Percentiles rank a stretch among this genome's conserved stretches.
phyloP scores from a whole-genome alignment of 1,140 invertebrate genomes.

The Brachionus paranguensis region DNA sequence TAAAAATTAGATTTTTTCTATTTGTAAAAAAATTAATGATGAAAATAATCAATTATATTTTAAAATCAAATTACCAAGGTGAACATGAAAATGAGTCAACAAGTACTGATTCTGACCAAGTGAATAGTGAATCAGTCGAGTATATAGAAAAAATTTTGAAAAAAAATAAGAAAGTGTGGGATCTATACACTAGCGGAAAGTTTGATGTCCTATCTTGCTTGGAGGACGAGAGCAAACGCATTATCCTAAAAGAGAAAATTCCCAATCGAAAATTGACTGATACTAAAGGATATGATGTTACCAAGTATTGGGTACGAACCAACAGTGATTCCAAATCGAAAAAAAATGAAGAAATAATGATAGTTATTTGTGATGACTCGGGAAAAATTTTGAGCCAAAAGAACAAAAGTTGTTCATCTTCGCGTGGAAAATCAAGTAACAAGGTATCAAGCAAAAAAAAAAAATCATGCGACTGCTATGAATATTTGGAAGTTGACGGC shows the following conservation, averaged over 20 bases:
- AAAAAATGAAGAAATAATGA: conserved; percentile 26
- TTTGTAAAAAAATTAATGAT: not conserved
- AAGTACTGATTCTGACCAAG: not conserved
- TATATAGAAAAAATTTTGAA: not conserved
- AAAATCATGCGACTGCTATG: not conserved
- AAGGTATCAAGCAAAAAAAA: not conserved
- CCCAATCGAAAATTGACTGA: not conserved
- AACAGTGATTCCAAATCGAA: not conserved
- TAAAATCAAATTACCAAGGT: not conserved
- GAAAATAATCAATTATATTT: not conserved
- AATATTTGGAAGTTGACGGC: not conserved
- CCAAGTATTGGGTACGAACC: not conserved
- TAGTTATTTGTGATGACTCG: not conserved
- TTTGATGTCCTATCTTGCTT: not conserved
- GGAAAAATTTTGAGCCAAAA: not conserved
- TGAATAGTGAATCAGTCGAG: not conserved
- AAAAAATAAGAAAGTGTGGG: conserved; percentile 12
- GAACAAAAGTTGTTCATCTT: not conserved
- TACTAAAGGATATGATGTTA: not conserved
- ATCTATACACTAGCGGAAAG: not conserved
- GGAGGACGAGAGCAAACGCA: not conserved
- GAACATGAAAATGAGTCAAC: not conserved
- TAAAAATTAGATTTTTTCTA: not conserved
- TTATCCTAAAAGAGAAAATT: conserved; percentile 13
- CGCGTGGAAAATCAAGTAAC: not conserved